Evolutionary conservation across 1,140 invertebrate species (phyloP), one percentile per base, ranked within the genome.

Genomic region (Antheraea mylitta): DNA sequence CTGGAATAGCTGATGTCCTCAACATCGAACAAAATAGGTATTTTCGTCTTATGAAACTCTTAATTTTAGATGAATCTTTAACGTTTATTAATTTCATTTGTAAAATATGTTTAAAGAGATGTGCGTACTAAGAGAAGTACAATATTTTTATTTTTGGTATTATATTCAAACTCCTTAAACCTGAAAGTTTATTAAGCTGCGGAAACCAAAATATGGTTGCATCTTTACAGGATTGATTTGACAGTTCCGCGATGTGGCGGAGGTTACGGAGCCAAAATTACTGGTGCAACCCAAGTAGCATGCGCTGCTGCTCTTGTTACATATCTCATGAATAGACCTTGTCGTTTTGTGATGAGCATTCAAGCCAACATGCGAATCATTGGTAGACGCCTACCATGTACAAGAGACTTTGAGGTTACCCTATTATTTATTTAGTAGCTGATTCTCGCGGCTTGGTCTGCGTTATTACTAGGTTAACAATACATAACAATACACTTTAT

Each of bases 351-450:
- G n/a, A 70, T 95, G 84, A 88, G 93, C 9, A 92, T 96, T 22
- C 94, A 95, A 70, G 92, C 93, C 53, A 95, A 94, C 72, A 94
- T 96, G 94, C 91, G 91, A 30, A 73, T 92, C 7, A 75, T 94
- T 0, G 96, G 96, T 2, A 95, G 95, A 76, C 83, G 95, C 66
- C 82, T 85, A 19, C 90, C 94, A 0, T 84, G 85, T 38, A 83
- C 85, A 3, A 82, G 89, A 10, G 92, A 95, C 64, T 96, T 96
- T 80, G 94, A 95, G 81, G 94, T 94, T 4, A 3, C 2, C 3
- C 38, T 4, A 10, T 42, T 0, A 10, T 42, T 10, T 2, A 7
- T 42, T 11, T 30, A 30, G 1, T 30, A 30, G 22, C 38, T 42
- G 11, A 42, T 42, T 10, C 7, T 1, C 7, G 11, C 38, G 11